Conservation (phyloP, 2,113 vertebrate species). For the Physeter macrocephalus region DNA sequence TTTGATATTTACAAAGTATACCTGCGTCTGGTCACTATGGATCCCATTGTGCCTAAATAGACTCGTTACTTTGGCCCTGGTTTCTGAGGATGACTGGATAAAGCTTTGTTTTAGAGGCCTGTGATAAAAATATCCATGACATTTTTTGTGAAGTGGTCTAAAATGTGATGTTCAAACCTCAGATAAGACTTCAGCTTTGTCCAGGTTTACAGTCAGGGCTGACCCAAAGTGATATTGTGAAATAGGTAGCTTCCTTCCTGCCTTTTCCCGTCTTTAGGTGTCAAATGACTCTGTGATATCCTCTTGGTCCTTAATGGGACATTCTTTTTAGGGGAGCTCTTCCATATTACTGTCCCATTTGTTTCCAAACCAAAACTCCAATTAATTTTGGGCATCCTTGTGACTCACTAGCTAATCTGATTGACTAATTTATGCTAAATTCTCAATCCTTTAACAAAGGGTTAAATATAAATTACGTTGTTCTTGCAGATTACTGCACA, state of each 20-base stretch:
- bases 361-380: neutral
- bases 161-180: neutral
- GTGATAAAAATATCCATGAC: neutral
- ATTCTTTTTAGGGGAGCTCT: neutral
- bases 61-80: slow-evolving; percentile 28
- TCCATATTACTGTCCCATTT: neutral
- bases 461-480: neutral
- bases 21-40: neutral
- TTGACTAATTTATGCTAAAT: neutral
- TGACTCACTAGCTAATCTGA: neutral
- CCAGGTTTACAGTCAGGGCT: neutral
- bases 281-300: neutral
- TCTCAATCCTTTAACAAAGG: neutral
- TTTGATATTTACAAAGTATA: slow-evolving; percentile 45
- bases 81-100: neutral
- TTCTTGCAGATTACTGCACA: neutral
- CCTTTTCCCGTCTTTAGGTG: neutral
- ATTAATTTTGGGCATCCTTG: neutral
- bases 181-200: neutral
- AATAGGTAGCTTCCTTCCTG: neutral
- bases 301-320: neutral
- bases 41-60: neutral
- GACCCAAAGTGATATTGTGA: neutral
- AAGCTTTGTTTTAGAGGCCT: neutral
- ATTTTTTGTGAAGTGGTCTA: neutral